Evolutionary conservation across 2,113 vertebrate genomes (phyloP).

Genomic region (Pogona vitticeps): DNA sequence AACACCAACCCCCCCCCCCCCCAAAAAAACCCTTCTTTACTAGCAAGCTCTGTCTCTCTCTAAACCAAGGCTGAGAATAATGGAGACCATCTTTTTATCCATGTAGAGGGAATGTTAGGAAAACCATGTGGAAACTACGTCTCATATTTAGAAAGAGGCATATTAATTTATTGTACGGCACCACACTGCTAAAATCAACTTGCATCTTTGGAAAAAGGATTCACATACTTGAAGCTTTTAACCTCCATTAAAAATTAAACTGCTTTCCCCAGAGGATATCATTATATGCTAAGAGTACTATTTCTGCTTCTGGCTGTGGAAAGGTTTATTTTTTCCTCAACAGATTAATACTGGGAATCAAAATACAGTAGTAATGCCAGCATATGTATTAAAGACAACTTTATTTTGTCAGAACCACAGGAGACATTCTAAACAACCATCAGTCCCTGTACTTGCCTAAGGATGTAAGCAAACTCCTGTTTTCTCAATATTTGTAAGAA

Average conservation of each 20-base stretch:
- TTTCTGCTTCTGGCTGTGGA: slow-evolving; percentile 26
- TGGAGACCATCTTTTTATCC: slow-evolving; percentile 47
- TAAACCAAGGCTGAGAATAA: slow-evolving; percentile 33
- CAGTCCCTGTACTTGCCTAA: slow-evolving; percentile 30
- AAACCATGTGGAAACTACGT: slow-evolving; percentile 27
- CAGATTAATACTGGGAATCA: slow-evolving; percentile 54
- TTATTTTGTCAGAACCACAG: background rate
- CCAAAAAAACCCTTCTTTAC: background rate
- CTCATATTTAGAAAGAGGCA: background rate
- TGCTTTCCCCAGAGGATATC: slow-evolving; percentile 31
- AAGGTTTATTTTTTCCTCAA: slow-evolving; percentile 19
- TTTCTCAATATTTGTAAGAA: slow-evolving; percentile 57
- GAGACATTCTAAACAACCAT: slow-evolving; percentile 9
- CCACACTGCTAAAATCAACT: slow-evolving; percentile 1
- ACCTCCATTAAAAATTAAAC: slow-evolving; percentile 53
- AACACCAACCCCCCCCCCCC: no score
- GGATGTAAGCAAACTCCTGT: slow-evolving; percentile 37
- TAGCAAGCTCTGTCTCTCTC: background rate
- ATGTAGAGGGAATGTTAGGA: slow-evolving; percentile 20
- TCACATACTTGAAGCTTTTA: slow-evolving; percentile 50
- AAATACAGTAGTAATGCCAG: slow-evolving; percentile 33
- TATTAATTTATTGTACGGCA: background rate
- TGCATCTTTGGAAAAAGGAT: slow-evolving; percentile 32
- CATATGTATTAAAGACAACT: background rate
- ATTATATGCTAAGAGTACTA: background rate